Evolutionary conservation across 1,140 invertebrate species (phyloP).

Genomic region (Caerostris darwini): DNA sequence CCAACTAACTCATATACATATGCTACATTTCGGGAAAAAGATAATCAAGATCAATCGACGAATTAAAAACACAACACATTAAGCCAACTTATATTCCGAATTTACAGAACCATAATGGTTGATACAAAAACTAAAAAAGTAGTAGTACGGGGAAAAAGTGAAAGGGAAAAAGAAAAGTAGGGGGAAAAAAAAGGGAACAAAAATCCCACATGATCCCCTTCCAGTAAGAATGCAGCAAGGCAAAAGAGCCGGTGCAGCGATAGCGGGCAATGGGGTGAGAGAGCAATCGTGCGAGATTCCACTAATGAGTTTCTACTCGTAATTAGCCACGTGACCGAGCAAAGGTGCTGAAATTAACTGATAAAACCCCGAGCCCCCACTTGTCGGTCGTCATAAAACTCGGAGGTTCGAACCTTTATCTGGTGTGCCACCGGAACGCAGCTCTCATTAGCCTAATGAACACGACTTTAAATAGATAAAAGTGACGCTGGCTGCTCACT

Average conservation of each 20-base stretch:
- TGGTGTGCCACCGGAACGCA: conserved; percentile 55
- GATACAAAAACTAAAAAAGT: background rate
- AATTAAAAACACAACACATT: too few relatives aligned
- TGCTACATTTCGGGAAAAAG: too few relatives aligned
- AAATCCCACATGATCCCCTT: background rate
- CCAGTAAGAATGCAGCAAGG: background rate
- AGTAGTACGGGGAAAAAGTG: background rate
- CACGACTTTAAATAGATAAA: conserved; percentile 76
- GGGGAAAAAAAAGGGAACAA: background rate
- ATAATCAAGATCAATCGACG: too few relatives aligned
- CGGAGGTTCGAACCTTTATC: conserved; percentile 55
- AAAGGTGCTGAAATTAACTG: conserved; percentile 77
- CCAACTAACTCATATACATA: too few relatives aligned
- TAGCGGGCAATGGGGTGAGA: conserved; percentile 18
- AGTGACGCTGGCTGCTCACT: conserved; percentile 26
- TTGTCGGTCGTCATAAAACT: conserved; percentile 66
- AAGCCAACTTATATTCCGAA: too few relatives aligned
- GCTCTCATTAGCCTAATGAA: conserved; percentile 76
- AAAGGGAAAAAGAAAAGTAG: background rate
- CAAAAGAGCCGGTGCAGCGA: background rate
- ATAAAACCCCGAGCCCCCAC: conserved; percentile 69
- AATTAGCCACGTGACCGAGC: conserved; percentile 76
- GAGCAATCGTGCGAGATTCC: conserved; percentile 70
- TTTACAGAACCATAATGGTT: too few relatives aligned
- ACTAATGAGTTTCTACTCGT: conserved; percentile 72